Conservation (phyloP, 2,113 vertebrate genomes). For the Ovis canadensis region DNA sequence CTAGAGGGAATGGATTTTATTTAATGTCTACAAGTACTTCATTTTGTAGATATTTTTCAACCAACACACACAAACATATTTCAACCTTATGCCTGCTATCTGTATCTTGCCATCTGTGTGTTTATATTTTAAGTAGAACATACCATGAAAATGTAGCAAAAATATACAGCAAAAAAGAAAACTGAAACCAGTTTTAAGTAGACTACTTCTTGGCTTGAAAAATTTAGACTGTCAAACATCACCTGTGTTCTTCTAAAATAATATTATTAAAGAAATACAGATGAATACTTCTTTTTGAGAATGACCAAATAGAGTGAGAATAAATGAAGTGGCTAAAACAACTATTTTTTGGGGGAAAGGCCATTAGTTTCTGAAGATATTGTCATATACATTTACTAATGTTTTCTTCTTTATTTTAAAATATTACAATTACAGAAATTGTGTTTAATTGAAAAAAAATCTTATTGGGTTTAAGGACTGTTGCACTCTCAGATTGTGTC, state of each 20-base stretch:
- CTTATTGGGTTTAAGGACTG: not conserved
- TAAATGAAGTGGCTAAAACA: not conserved
- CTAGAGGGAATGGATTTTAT: constrained; percentile 51
- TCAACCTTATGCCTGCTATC: constrained; percentile 63
- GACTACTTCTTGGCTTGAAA: constrained; percentile 29
- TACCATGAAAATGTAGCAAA: constrained; percentile 63
- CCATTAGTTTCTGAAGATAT: not conserved
- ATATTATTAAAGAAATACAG: not conserved
- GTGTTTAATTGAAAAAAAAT: not conserved
- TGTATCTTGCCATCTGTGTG: constrained; percentile 65
- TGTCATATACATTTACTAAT: not conserved
- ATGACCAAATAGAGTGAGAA: not conserved
- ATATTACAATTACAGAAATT: not conserved
- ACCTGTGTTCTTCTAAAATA: constrained; percentile 45
- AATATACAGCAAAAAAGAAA: constrained; percentile 63
- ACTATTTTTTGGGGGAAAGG: not conserved
- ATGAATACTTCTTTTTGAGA: not conserved
- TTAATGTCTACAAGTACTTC: constrained; percentile 65
- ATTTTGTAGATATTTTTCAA: constrained; percentile 66
- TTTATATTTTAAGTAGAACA: constrained; percentile 66
- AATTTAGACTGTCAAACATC: not conserved
- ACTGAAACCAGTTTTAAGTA: constrained; percentile 50
- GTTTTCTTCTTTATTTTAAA: not conserved
- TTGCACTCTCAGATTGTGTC: not conserved
- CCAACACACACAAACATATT: constrained; percentile 66